Evolutionary conservation across 2,888 invertebrate species (phyloP).

Genomic region (Ormyrus nitidulus): DNA sequence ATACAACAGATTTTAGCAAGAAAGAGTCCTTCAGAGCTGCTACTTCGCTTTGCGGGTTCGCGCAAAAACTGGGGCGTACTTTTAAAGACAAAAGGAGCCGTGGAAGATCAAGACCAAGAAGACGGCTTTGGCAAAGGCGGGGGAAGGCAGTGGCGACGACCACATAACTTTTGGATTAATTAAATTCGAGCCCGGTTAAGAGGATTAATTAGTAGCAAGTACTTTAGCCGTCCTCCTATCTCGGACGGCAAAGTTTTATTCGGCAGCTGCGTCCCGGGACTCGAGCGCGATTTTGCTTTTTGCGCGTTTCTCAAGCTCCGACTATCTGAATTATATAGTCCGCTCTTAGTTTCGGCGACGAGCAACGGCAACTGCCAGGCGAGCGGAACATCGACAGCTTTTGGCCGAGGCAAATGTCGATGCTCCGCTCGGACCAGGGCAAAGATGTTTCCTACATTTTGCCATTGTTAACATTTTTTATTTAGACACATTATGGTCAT

Average conservation of each 20-base stretch:
- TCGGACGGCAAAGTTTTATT: conserved; percentile 42
- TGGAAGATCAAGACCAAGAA: background rate
- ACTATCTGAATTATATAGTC: conserved; percentile 2
- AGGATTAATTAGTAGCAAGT: conserved; percentile 72
- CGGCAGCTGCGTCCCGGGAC: conserved; percentile 36
- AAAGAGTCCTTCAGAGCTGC: conserved; percentile 1
- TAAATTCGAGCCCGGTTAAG: conserved; percentile 72
- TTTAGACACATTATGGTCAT: too few relatives aligned
- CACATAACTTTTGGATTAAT: conserved; percentile 73
- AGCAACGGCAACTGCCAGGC: background rate
- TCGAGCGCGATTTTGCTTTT: conserved; percentile 35
- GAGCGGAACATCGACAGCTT: background rate
- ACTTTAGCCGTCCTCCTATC: conserved; percentile 37
- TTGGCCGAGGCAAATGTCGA: background rate
- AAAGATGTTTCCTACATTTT: too few relatives aligned
- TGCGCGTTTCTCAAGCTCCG: conserved; percentile 13
- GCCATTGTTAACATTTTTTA: too few relatives aligned
- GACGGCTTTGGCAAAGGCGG: background rate
- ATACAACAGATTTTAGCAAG: background rate
- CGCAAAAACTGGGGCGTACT: conserved; percentile 16
- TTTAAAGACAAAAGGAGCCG: background rate
- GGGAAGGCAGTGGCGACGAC: conserved; percentile 57
- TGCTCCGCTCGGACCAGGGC: too few relatives aligned
- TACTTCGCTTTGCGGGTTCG: background rate
- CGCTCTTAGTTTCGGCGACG: conserved; percentile 1